Evolutionary conservation across 2,797 vertebrate species (phyloP).

Genomic region (Menidia menidia): DNA sequence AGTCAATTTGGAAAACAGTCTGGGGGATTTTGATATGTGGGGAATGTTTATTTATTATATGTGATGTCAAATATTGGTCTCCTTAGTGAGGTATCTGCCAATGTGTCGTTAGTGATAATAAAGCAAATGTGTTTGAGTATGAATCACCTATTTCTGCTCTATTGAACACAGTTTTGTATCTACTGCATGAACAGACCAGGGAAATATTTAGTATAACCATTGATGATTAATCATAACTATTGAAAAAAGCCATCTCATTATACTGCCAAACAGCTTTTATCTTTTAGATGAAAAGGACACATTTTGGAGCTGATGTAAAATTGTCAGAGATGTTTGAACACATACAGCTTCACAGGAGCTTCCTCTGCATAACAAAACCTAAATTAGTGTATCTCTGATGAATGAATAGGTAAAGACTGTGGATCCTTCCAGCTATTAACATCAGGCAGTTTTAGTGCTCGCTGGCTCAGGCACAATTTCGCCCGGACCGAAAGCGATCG

Average conservation of each 20-base stretch:
- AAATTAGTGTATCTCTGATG: background rate
- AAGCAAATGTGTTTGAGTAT: background rate
- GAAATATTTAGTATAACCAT: slow-evolving; percentile 1
- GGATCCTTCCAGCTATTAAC: background rate
- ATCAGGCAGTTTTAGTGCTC: background rate
- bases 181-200: background rate
- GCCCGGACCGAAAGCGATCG: background rate
- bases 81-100: too few species aligned
- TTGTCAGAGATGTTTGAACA: background rate
- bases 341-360: background rate
- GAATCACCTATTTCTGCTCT: background rate
- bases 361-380: background rate
- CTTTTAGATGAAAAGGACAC: background rate
- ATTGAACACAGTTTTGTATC: background rate
- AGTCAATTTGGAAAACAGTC: background rate
- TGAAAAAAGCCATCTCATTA: background rate
- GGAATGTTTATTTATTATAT: background rate
- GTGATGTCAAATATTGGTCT: background rate
- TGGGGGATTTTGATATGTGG: background rate
- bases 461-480: slow-evolving; percentile 6
- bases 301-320: background rate
- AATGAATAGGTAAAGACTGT: background rate
- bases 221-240: background rate
- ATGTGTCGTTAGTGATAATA: background rate
- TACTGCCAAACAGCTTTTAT: background rate